A percentile compares a stretch with the other conserved stretches of the same genome.
phyloP scores from a whole-genome alignment of 2,888 invertebrate genomes.

The Erebia palarica region DNA sequence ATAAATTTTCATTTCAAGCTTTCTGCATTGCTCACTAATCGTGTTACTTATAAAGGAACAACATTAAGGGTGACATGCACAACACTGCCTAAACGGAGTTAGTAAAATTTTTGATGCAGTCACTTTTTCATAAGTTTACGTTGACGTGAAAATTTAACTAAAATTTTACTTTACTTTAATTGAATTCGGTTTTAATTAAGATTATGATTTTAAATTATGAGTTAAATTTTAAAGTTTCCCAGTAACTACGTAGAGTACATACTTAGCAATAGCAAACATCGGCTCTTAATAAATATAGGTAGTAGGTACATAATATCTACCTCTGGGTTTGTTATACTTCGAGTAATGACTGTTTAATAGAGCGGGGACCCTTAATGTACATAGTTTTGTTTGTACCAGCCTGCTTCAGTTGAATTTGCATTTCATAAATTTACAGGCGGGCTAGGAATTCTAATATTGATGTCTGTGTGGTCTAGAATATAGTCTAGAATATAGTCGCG shows the following conservation, averaged over 20 bases:
- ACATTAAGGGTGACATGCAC: too few species aligned
- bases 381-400: slow-evolving; percentile 44
- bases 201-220: too few species aligned
- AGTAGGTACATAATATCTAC: slow-evolving; percentile 44
- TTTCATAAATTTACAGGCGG: slow-evolving; percentile 19
- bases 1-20: too few species aligned
- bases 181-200: too few species aligned
- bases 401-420: slow-evolving; percentile 26
- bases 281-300: slow-evolving; percentile 31
- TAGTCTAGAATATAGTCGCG: too few species aligned
- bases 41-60: too few species aligned
- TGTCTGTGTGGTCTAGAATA: not conserved
- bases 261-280: slow-evolving; percentile 22
- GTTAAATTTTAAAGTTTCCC: not conserved
- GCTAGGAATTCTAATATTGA: not conserved
- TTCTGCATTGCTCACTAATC: too few species aligned
- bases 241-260: slow-evolving; percentile 8
- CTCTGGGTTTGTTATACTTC: slow-evolving; percentile 46
- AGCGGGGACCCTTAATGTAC: slow-evolving; percentile 43
- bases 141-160: too few species aligned
- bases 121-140: too few species aligned
- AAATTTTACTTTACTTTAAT: too few species aligned
- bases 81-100: too few species aligned
- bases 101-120: too few species aligned
- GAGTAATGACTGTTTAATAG: slow-evolving; percentile 52